These are phyloP conservation scores for Diprion similis DNA, from an alignment of 1,140 invertebrate genomes.

Conservation along the genomic window DNA sequence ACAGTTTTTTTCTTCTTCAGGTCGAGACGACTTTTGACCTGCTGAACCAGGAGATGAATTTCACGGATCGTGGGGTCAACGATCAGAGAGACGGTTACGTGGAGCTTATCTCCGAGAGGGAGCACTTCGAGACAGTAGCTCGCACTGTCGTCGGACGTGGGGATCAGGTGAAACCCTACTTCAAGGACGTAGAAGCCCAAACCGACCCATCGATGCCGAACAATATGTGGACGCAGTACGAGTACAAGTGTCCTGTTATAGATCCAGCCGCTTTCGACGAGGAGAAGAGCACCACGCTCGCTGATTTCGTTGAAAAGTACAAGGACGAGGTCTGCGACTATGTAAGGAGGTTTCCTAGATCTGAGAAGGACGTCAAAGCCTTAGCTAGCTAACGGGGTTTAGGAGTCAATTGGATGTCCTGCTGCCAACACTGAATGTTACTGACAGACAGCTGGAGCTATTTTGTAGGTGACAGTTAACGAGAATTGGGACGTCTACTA, in stretches of 20 bases:
- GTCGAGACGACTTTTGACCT: slow-evolving; percentile 35
- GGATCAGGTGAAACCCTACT: slow-evolving; percentile 53
- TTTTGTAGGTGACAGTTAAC: slow-evolving; percentile 53
- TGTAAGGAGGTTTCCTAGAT: slow-evolving; percentile 33
- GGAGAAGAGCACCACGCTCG: slow-evolving; percentile 54
- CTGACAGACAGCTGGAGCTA: neutral
- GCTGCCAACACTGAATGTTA: too few relatives aligned
- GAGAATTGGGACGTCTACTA: slow-evolving; percentile 70
- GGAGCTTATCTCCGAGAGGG: slow-evolving; percentile 65
- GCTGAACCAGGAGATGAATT: slow-evolving; percentile 28
- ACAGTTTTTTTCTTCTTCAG: slow-evolving; percentile 23
- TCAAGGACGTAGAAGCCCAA: slow-evolving; percentile 64
- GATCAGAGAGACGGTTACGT: slow-evolving; percentile 71
- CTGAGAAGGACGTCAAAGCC: too few relatives aligned
- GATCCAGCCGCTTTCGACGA: slow-evolving; percentile 57
- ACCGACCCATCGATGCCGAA: slow-evolving; percentile 69
- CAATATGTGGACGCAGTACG: slow-evolving; percentile 72
- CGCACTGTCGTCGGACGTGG: slow-evolving; percentile 39
- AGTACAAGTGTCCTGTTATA: slow-evolving; percentile 45
- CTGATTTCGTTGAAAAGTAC: slow-evolving; percentile 39
- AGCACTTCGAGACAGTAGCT: slow-evolving; percentile 66
- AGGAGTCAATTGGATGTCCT: too few relatives aligned
- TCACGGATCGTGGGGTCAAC: slow-evolving; percentile 58
- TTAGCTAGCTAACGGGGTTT: too few relatives aligned
- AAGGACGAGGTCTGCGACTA: slow-evolving; percentile 50